A percentile compares a stretch with the other conserved stretches of the same genome.
These are phyloP conservation scores for Stomorhina lunata DNA, from an alignment of 2,888 invertebrate species.

Conservation along the genomic window DNA sequence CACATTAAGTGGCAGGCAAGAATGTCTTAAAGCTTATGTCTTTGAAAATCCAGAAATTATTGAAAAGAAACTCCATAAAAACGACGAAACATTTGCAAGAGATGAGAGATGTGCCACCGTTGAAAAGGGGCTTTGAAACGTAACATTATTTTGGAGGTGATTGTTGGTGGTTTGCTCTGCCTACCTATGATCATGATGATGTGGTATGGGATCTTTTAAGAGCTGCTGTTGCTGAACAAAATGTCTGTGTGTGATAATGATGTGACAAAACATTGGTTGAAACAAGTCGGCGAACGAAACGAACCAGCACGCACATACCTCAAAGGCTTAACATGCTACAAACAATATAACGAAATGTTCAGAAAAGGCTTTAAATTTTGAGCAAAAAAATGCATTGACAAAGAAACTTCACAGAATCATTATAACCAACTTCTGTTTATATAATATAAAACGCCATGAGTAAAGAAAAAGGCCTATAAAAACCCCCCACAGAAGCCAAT, in stretches of 20 bases:
- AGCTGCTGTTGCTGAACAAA: no score
- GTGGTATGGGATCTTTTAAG: slow-evolving; percentile 23
- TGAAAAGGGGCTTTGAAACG: slow-evolving; percentile 48
- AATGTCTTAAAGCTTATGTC: slow-evolving; percentile 2
- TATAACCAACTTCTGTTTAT: no score
- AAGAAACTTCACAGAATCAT: slow-evolving; percentile 23
- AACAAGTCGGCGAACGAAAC: slow-evolving; percentile 46
- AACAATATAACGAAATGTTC: slow-evolving; percentile 37
- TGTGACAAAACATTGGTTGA: slow-evolving; percentile 64
- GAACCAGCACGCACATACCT: slow-evolving; percentile 40
- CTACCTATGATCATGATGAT: background rate
- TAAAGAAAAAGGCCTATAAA: background rate
- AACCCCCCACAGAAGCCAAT: slow-evolving; percentile 34
- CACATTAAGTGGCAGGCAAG: slow-evolving; percentile 42
- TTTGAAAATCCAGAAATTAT: background rate
- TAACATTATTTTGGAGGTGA: slow-evolving; percentile 32
- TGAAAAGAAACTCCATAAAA: background rate
- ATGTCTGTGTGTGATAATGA: slow-evolving; percentile 60
- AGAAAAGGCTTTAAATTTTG: slow-evolving; percentile 1
- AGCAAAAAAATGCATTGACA: background rate
- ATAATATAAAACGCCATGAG: background rate
- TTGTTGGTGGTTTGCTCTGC: background rate
- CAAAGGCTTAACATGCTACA: slow-evolving; percentile 12
- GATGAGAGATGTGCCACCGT: slow-evolving; percentile 55
- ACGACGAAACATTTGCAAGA: slow-evolving; percentile 31